phyloP scores from a whole-genome alignment of 1,140 invertebrate genomes.

The Ostrea edulis region DNA sequence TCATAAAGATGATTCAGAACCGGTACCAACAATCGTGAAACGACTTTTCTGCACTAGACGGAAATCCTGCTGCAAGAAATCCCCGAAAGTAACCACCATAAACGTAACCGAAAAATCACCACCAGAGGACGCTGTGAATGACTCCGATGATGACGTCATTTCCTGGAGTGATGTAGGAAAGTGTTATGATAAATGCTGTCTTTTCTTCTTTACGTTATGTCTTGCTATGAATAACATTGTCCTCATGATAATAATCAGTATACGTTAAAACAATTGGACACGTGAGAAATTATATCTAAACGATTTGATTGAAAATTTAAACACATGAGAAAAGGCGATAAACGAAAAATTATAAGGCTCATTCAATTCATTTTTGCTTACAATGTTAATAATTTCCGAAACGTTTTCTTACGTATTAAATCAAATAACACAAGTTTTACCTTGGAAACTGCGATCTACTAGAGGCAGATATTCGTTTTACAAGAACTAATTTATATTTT shows the following conservation, averaged over 20 bases:
- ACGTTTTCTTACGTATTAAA: too few species aligned
- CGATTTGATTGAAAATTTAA: too few species aligned
- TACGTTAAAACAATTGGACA: background rate
- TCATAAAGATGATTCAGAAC: background rate
- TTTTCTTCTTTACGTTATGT: background rate
- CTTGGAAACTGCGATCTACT: too few species aligned
- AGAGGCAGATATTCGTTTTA: too few species aligned
- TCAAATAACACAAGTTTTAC: too few species aligned
- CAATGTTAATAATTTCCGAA: too few species aligned
- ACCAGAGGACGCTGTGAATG: background rate
- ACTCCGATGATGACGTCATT: constrained; percentile 1
- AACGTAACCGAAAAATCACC: background rate
- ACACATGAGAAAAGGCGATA: too few species aligned
- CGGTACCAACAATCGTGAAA: background rate
- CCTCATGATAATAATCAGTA: background rate
- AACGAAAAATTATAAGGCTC: too few species aligned
- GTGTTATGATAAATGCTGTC: constrained; percentile 5
- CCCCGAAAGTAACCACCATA: background rate
- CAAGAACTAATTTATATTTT: too few species aligned
- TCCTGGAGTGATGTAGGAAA: constrained; percentile 11
- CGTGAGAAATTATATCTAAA: too few species aligned
- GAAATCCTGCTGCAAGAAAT: background rate
- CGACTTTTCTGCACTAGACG: background rate
- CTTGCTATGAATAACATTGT: background rate
- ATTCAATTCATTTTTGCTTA: too few species aligned